Conservation (phyloP, 2,888 invertebrate genomes). For the Mesorhabditis sp. region DNA sequence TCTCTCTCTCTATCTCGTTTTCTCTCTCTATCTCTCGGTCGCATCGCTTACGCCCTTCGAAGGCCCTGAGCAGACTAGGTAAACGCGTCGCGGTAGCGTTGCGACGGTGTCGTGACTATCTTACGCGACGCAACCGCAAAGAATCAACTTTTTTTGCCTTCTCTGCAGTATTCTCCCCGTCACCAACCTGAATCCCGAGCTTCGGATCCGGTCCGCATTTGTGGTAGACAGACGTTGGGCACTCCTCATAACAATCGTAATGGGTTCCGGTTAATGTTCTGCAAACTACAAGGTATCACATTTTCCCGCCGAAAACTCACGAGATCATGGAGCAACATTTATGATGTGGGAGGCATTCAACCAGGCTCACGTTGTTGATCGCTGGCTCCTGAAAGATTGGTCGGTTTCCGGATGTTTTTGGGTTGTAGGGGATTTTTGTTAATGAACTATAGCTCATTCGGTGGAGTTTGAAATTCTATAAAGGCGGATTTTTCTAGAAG, state of each 20-base stretch:
- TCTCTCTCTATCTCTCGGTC: too few relatives aligned
- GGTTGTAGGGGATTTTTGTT: too few relatives aligned
- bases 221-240: slow-evolving; percentile 8
- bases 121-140: too few relatives aligned
- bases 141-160: background rate
- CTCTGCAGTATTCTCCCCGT: too few relatives aligned
- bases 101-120: background rate
- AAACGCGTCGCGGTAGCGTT: too few relatives aligned
- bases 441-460: too few relatives aligned
- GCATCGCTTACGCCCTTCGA: too few relatives aligned
- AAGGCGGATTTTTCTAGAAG: too few relatives aligned
- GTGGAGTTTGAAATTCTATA: too few relatives aligned
- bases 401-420: too few relatives aligned
- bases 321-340: slow-evolving; percentile 15
- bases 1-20: too few relatives aligned
- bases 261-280: slow-evolving; percentile 14
- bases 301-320: background rate
- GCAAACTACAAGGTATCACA: background rate
- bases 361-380: slow-evolving; percentile 14
- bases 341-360: background rate
- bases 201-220: slow-evolving; percentile 16
- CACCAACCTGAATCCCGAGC: slow-evolving; percentile 12
- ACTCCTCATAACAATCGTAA: slow-evolving; percentile 14
- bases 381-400: background rate
- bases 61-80: too few relatives aligned